Percentiles rank a stretch among this genome's conserved stretches.
Evolutionary conservation across 2,888 invertebrate species (phyloP).

Genomic region (Phragmatobia fuliginosa): DNA sequence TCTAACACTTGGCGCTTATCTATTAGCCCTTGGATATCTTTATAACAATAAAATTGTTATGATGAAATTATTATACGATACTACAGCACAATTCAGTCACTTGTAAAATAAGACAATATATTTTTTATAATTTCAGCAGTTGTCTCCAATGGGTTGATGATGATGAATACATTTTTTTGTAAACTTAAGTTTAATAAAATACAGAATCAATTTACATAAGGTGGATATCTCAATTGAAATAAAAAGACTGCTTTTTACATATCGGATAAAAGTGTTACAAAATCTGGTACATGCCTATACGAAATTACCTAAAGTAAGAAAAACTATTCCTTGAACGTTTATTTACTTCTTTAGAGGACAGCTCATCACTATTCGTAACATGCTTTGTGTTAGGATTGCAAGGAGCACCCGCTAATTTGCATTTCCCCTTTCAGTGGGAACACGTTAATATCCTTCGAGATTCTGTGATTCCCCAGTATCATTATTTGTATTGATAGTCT

Average conservation of each 20-base stretch:
- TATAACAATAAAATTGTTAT: constrained; percentile 1
- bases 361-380: constrained; percentile 58
- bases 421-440: constrained; percentile 64
- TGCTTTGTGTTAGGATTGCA: constrained; percentile 50
- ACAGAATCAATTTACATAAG: too few relatives aligned
- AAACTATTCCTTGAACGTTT: constrained; percentile 1
- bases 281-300: not conserved
- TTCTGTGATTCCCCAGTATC: constrained; percentile 64
- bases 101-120: too few relatives aligned
- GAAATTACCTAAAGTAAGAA: constrained; percentile 2
- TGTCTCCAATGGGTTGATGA: too few relatives aligned
- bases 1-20: constrained; percentile 56
- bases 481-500: constrained; percentile 65
- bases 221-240: too few relatives aligned
- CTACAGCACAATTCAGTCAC: too few relatives aligned
- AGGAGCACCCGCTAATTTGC: constrained; percentile 63
- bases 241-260: not conserved
- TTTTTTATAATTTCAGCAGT: too few relatives aligned
- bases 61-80: not conserved
- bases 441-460: constrained; percentile 69
- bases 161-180: too few relatives aligned
- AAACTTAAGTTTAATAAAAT: too few relatives aligned
- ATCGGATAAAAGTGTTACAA: not conserved
- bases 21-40: constrained; percentile 53
- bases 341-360: constrained; percentile 33